Evolutionary conservation across 1,140 invertebrate genomes (phyloP).

Genomic region (Microplitis demolitor): DNA sequence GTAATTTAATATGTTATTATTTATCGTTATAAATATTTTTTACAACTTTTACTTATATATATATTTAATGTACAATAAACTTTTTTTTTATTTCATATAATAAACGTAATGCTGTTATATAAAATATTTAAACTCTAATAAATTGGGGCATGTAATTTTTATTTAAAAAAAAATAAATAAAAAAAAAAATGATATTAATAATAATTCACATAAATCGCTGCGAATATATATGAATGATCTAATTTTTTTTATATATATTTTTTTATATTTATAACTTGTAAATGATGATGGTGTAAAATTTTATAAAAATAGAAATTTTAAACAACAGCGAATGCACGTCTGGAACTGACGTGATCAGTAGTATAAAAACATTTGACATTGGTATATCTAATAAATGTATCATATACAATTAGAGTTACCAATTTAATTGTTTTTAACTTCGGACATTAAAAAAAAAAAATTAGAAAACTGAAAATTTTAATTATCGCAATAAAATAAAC

Average conservation of each 20-base stretch:
- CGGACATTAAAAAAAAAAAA: too few species aligned
- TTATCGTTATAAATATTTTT: conserved; percentile 9
- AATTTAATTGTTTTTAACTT: too few species aligned
- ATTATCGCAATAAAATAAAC: too few species aligned
- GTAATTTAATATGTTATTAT: too few species aligned
- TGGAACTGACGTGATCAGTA: background rate
- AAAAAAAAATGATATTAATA: background rate
- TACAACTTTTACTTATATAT: conserved; percentile 27
- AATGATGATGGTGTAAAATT: background rate
- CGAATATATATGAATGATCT: too few species aligned
- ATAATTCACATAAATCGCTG: background rate
- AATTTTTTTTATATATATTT: background rate
- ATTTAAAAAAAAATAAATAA: background rate
- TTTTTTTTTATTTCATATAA: too few species aligned
- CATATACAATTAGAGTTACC: too few species aligned
- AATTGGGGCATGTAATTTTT: conserved; percentile 12
- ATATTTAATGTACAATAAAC: too few species aligned
- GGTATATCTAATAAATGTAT: background rate
- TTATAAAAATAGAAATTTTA: background rate
- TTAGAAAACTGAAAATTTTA: too few species aligned
- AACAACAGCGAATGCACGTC: background rate
- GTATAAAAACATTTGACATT: too few species aligned
- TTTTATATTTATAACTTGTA: background rate
- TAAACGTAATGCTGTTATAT: too few species aligned
- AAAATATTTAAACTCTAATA: too few species aligned